Evolutionary conservation across 1,140 invertebrate genomes (phyloP).

Genomic region (Zaprionus capensis): DNA sequence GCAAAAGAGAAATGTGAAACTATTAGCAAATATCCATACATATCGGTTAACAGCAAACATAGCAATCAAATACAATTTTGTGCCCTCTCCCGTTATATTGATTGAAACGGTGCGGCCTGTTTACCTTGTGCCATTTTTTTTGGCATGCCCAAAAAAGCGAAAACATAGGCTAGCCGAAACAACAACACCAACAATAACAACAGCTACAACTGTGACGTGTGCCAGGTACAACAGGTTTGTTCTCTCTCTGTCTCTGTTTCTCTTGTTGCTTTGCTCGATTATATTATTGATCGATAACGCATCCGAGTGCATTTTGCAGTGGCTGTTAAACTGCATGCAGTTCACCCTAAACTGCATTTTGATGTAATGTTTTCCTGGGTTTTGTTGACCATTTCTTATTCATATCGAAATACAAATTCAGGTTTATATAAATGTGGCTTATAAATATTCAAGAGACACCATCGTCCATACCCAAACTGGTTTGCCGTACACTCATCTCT

Average conservation of each 20-base stretch:
- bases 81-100: conserved; percentile 18
- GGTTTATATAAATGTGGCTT: conserved; percentile 56
- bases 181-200: conserved; percentile 35
- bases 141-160: conserved; percentile 56
- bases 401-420: conserved; percentile 39
- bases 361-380: conserved; percentile 39
- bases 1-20: not conserved
- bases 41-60: conserved; percentile 4
- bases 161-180: conserved; percentile 47
- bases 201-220: conserved; percentile 46
- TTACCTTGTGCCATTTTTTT: conserved; percentile 67
- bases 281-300: conserved; percentile 39
- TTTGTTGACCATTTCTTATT: conserved; percentile 18
- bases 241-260: conserved; percentile 17
- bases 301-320: conserved; percentile 26
- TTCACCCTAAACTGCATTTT: conserved; percentile 50
- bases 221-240: conserved; percentile 49
- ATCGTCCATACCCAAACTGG: conserved; percentile 52
- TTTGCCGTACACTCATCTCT: conserved; percentile 68
- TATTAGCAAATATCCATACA: conserved; percentile 16
- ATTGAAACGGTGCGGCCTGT: conserved; percentile 39
- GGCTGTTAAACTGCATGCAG: conserved; percentile 37
- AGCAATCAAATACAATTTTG: conserved; percentile 15
- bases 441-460: conserved; percentile 69
- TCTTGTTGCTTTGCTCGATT: conserved; percentile 39